Evolutionary conservation across 2,888 invertebrate species (phyloP).

Genomic region (Ennomos erosarius): DNA sequence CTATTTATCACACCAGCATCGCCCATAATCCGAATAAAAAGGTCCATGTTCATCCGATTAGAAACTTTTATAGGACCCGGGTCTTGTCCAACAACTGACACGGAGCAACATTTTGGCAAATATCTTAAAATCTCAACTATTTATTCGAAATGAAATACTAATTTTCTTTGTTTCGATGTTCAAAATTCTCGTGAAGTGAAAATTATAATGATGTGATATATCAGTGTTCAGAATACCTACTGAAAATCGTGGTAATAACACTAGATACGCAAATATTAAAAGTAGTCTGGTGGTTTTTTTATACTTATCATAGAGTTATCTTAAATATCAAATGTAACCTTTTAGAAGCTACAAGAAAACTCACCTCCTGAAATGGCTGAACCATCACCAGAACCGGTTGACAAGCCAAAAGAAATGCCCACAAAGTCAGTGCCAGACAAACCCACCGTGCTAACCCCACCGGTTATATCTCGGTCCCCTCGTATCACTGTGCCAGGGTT

Average conservation of each 20-base stretch:
- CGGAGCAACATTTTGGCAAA: conserved; percentile 46
- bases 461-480: conserved; percentile 46
- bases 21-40: too few relatives aligned
- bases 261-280: too few relatives aligned
- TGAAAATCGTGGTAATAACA: conserved; percentile 10
- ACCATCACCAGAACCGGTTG: conserved; percentile 36
- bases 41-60: too few relatives aligned
- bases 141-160: conserved; percentile 31
- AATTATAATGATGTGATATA: conserved; percentile 42
- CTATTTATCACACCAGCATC: too few relatives aligned
- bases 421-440: conserved; percentile 45
- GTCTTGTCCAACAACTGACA: conserved; percentile 28
- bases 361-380: conserved; percentile 49
- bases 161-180: conserved; percentile 34
- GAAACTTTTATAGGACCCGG: conserved; percentile 34
- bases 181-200: conserved; percentile 36
- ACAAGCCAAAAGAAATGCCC: conserved; percentile 51
- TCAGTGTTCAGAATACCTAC: conserved; percentile 23
- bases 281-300: too few relatives aligned
- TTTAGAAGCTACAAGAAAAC: conserved; percentile 68
- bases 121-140: conserved; percentile 45
- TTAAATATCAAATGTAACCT: neutral
- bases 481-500: conserved; percentile 61
- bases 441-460: conserved; percentile 40
- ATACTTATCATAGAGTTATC: too few relatives aligned